Evolutionary conservation across 2,888 invertebrate species (phyloP), one percentile per base, ranked within the genome.

Genomic region (Tachystola acroxantha): DNA sequence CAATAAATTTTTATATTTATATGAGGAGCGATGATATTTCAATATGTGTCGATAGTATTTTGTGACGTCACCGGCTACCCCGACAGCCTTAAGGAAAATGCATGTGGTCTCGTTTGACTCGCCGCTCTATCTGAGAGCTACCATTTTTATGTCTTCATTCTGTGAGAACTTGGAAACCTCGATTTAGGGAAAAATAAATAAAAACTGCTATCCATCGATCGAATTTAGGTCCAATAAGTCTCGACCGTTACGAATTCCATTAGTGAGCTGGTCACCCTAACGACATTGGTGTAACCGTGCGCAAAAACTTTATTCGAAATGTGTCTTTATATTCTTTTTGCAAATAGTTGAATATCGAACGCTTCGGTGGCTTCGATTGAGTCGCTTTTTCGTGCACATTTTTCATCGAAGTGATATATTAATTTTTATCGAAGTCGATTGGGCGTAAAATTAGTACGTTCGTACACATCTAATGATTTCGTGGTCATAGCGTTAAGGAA

Each of bases 111-210:
- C 68, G 62, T 82, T 84, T 78, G 82, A 79, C 67, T 68, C 67
- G 70, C 84, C 85, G 82, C 74, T 11, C 46, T 13, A 43, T 36
- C 6, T 6, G 44, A 32, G 54, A 57, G 58, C 66, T 68, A 67
- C 77, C 75, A 82, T 78, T 77, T 81, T 84, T 85, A 86, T 81
- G 85, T 86, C 86, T 86, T 85, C 80, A 86, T 86, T 68, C 70
- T 65, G 75, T 76, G 81, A 75, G 81, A 82, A 77, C 65, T 60
- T 58, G 47, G 47, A 57, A 62, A 60, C 59, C 49, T 57, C 62
- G 64, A 67, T 63, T 62, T 52, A 50, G 59, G 64, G 51, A 45
- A 49, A 52, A 60, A 57, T 52, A 42, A 53, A 58, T 60, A 58
- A 61, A 51, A 52, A 45, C 39, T 55, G 67, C 66, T 64, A 65